Evolutionary conservation across 2,113 vertebrate genomes (phyloP).

Genomic region (Cololabis saira): DNA sequence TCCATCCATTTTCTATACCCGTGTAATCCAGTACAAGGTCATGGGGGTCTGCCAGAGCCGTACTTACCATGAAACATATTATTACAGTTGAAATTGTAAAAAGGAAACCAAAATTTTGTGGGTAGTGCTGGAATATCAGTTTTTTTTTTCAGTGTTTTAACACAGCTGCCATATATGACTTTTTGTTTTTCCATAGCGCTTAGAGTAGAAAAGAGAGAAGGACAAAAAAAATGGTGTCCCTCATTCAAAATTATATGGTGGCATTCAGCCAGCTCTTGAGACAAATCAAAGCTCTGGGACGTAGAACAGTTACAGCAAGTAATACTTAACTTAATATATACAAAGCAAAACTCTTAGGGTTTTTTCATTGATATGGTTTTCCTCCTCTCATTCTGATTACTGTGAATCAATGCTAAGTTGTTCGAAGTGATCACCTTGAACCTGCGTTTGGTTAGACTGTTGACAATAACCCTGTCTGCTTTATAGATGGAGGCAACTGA

Average conservation of each 20-base stretch:
- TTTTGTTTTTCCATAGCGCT: background rate
- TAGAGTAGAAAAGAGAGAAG: background rate
- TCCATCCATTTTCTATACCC: too few relatives aligned
- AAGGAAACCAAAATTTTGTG: constrained; percentile 1
- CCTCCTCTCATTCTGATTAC: too few relatives aligned
- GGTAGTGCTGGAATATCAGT: background rate
- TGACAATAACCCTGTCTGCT: too few relatives aligned
- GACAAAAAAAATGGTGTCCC: background rate
- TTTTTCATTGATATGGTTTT: too few relatives aligned
- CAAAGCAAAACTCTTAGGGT: too few relatives aligned
- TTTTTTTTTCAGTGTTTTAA: background rate
- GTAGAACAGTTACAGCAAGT: background rate
- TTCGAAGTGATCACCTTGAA: too few relatives aligned
- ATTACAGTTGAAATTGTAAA: constrained; percentile 1
- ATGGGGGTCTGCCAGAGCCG: too few relatives aligned
- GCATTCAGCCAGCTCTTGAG: background rate
- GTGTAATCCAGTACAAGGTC: too few relatives aligned
- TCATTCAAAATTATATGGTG: background rate
- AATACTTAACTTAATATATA: too few relatives aligned
- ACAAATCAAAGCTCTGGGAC: background rate
- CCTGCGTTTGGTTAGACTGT: too few relatives aligned
- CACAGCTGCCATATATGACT: background rate
- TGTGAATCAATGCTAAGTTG: constrained; percentile 3
- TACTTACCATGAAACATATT: constrained; percentile 14
- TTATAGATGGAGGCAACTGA: too few relatives aligned